Evolutionary conservation across 2,113 vertebrate genomes (phyloP), one percentile per base, ranked within the genome.

Genomic region (Grus americana): DNA sequence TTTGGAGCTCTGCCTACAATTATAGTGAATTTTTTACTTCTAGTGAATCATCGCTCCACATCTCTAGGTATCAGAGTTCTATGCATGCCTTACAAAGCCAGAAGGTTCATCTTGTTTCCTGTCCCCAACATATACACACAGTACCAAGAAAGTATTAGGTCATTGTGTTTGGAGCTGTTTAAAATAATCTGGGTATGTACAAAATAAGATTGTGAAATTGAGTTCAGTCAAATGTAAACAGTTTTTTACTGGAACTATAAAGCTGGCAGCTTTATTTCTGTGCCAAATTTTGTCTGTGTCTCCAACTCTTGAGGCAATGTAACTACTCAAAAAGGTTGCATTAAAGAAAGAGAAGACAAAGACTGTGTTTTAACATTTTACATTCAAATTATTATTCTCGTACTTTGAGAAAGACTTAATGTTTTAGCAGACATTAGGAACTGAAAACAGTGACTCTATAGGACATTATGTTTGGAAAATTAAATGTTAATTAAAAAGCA

Each of bases 401-500:
- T 54, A 38, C 80, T 92, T 72, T 44, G 65, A 87, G 70, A 89
- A 66, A 75, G 52, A 79, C 80, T 92, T 92, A 54, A 59, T 96
- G 91, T 92, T 96, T 96, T 82, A 92, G 62, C 70, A 96, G 88
- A 26, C 52, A 58, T 57, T 75, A 79, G 76, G 83, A 86, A 46
- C 80, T 81, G 76, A 89, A 96, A 96, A 84, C 83, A 95, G 79
- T 88, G 83, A 93, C 91, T 94, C 54, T 49, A 11, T 36, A 81
- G 88, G 86, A 65, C 81, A 85, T 87, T 50, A 86, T 95, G 78
- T 95, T 94, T 97, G 73, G 89, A 73, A 97, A 97, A 92, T 89
- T 82, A 87, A 92, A 97, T 93, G 94, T 85, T 91, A 86, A 93
- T 96, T 96, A 93, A 89, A 96, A 97, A 94, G 88, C 86, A 44